phyloP scores from a whole-genome alignment of 37 sponge, comb jelly and placozoan species.

The Chondrilla cf. caribensis region DNA sequence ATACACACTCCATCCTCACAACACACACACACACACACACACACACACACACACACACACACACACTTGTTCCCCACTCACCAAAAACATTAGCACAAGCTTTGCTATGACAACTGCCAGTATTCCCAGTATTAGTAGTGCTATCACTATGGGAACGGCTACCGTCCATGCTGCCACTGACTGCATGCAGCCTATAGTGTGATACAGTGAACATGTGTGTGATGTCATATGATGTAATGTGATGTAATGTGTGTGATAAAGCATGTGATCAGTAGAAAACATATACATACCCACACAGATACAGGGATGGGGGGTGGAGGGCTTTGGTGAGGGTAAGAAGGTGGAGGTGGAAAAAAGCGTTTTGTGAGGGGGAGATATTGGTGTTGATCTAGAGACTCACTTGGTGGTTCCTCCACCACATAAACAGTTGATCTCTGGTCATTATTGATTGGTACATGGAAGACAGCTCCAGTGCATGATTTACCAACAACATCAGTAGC shows the following conservation, averaged over 20 bases:
- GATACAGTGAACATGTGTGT: background rate
- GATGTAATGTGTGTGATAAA: too few species aligned
- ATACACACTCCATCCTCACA: background rate
- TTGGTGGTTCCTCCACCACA: background rate
- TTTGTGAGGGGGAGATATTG: too few species aligned
- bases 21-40: slow-evolving; percentile 28
- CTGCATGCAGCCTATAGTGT: background rate
- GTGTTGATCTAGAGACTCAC: background rate
- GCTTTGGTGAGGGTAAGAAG: too few species aligned
- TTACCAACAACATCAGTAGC: background rate
- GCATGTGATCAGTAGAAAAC: too few species aligned
- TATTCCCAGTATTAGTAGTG: background rate
- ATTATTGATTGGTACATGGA: background rate
- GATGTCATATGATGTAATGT: background rate
- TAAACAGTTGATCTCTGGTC: background rate
- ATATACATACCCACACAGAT: too few species aligned
- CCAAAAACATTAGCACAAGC: background rate
- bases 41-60: slow-evolving; percentile 29
- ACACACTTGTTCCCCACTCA: background rate
- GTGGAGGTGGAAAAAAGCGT: too few species aligned
- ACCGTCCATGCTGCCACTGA: background rate
- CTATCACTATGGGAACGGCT: background rate
- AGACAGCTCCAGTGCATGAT: background rate
- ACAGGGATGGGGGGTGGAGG: too few species aligned
- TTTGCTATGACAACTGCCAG: slow-evolving; percentile 1